These are phyloP conservation scores for Exephanes ischioxanthus DNA, from an alignment of 2,888 invertebrate species.

Conservation along the genomic window DNA sequence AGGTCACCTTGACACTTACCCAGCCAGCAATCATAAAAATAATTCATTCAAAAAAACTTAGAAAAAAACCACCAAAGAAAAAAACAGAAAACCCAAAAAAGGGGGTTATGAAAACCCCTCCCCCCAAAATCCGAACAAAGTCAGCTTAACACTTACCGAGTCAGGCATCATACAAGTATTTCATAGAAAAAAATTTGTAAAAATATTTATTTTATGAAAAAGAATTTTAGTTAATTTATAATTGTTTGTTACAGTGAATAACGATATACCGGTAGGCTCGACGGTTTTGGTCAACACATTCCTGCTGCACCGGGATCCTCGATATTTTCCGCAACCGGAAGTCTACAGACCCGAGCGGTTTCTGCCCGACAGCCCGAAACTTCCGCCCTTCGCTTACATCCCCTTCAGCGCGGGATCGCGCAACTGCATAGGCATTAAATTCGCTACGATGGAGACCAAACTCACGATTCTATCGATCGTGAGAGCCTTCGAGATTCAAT, in stretches of 20 bases:
- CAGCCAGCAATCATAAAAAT: too few species aligned
- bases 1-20: too few species aligned
- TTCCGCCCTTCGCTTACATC: conserved; percentile 84
- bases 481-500: conserved; percentile 82
- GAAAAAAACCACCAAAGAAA: not conserved
- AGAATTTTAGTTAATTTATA: not conserved
- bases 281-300: conserved; percentile 82
- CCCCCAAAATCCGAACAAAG: too few species aligned
- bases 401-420: conserved; percentile 85
- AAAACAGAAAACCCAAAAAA: not conserved
- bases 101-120: too few species aligned
- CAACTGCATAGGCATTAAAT: conserved; percentile 84
- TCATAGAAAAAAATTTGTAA: too few species aligned
- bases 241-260: conserved; percentile 76
- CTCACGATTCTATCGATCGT: conserved; percentile 84
- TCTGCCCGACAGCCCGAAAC: conserved; percentile 80
- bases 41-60: too few species aligned
- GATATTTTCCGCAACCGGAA: conserved; percentile 86
- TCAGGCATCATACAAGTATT: too few species aligned
- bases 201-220: too few species aligned
- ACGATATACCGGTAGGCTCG: conserved; percentile 80
- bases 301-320: conserved; percentile 85
- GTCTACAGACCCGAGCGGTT: conserved; percentile 86
- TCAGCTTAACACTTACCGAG: too few species aligned
- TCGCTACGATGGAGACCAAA: conserved; percentile 83